These are phyloP conservation scores for Bilobella aurantiaca DNA, from an alignment of 1,140 invertebrate species.

Conservation along the genomic window DNA sequence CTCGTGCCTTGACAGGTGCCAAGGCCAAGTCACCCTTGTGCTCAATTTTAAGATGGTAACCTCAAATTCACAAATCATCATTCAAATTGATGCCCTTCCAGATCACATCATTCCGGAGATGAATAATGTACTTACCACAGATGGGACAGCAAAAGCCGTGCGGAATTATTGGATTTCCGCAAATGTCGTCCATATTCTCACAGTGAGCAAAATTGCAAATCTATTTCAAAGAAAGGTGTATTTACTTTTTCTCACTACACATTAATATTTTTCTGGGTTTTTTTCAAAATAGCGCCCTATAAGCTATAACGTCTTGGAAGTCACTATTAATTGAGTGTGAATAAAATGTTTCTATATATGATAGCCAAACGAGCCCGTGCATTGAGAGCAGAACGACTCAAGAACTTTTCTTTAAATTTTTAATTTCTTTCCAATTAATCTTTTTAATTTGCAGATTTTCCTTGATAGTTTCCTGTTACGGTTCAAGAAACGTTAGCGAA, in stretches of 20 bases:
- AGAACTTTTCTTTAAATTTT: no score
- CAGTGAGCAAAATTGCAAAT: conserved; percentile 22
- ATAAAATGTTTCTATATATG: no score
- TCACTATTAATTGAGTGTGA: no score
- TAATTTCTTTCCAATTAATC: no score
- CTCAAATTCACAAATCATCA: conserved; percentile 12
- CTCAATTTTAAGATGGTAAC: conserved; percentile 25
- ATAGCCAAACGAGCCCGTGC: no score
- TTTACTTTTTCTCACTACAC: background rate
- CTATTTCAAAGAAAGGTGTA: conserved; percentile 11
- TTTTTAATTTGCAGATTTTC: no score
- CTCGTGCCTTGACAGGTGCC: conserved; percentile 3
- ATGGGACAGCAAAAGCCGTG: conserved; percentile 33
- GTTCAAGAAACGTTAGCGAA: no score
- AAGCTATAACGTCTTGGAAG: no score
- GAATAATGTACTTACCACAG: conserved; percentile 32
- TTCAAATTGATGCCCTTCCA: background rate
- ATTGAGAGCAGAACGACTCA: no score
- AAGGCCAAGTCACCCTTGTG: conserved; percentile 15
- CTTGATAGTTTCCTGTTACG: no score
- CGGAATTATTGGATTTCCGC: conserved; percentile 24
- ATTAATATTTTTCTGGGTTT: background rate
- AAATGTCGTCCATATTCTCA: conserved; percentile 3
- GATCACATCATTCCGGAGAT: background rate
- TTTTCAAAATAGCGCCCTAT: no score